phyloP scores from a whole-genome alignment of 1,140 invertebrate genomes.

The Bombus superbus region DNA sequence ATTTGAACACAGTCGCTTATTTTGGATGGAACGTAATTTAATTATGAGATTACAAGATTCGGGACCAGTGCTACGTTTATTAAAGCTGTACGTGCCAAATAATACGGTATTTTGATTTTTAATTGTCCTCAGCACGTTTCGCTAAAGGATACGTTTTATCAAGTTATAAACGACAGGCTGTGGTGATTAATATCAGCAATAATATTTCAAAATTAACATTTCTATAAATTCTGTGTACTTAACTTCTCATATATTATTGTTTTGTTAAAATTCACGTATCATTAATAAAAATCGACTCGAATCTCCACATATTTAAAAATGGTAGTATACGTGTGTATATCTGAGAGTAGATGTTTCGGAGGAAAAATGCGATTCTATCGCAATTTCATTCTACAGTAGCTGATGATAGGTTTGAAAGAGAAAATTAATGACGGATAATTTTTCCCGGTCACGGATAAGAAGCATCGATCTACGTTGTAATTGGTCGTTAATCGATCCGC shows the following conservation, averaged over 20 bases:
- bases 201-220: too few species aligned
- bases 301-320: not conserved
- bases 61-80: too few species aligned
- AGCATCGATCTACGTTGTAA: not conserved
- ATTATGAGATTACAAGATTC: not conserved
- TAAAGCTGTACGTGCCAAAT: not conserved
- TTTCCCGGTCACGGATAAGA: not conserved
- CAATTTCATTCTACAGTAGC: not conserved
- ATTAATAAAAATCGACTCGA: not conserved
- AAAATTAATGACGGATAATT: slow-evolving; percentile 26
- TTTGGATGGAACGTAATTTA: not conserved
- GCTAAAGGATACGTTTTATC: too few species aligned
- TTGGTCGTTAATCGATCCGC: not conserved
- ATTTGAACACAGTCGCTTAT: not conserved
- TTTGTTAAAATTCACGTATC: too few species aligned
- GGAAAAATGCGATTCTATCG: not conserved
- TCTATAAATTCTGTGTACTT: too few species aligned
- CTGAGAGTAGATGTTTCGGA: too few species aligned
- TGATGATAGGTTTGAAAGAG: not conserved
- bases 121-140: not conserved
- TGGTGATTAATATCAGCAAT: too few species aligned
- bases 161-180: too few species aligned
- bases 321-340: too few species aligned
- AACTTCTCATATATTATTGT: too few species aligned
- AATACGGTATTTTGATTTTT: not conserved